Base-by-base conservation (phyloP, 2,888 invertebrate genomes). In the Nezara viridula region DNA sequence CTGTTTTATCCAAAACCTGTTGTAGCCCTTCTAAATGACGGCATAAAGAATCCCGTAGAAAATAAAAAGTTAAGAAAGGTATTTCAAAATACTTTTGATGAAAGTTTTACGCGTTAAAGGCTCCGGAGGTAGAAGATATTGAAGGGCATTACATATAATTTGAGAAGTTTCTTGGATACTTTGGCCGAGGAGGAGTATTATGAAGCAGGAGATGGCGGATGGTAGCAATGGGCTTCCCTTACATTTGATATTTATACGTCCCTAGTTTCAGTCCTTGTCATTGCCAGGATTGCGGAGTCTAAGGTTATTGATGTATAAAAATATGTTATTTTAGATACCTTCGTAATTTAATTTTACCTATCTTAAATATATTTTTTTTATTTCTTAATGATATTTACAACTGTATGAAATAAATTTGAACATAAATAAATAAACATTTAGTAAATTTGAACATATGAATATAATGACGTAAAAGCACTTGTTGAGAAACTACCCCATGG, bases 41-140 rank as follows among this genome's bases (percentile, higher is more conserved):
- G 81, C 44, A 81, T 81, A 81, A 81, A 81, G 81, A 81, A 81
- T 81, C 81, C 81, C 44, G n/a, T 44, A 44, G 44, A 81, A 81
- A 81, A 81, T 44, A 81, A 81, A 44, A 10, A 81, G 81, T 81
- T 81, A n/a, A 81, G 81, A 81, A 81, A 81, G 81, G 44, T 81
- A 81, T 81, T 81, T 81, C 81, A 81, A 81, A 81, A 81, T 81
- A 81, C 81, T 81, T 81, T 81, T 81, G 81, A 81, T 81, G 81
- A 81, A 81, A 81, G 40, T 81, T 81, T 81, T 81, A 81, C 10
- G 40, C 81, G 81, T 81, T 81, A 81, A 81, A 44, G 81, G 81
- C 9, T 24, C 81, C 21, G 44, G 44, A 44, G 81, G 81, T 44
- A n/a, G 81, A n/a, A 44, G 81, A 81, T 81, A 81, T 81, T 81